Evolutionary conservation across 2,888 invertebrate species (phyloP).

Genomic region (Dromius quadrimaculatus): DNA sequence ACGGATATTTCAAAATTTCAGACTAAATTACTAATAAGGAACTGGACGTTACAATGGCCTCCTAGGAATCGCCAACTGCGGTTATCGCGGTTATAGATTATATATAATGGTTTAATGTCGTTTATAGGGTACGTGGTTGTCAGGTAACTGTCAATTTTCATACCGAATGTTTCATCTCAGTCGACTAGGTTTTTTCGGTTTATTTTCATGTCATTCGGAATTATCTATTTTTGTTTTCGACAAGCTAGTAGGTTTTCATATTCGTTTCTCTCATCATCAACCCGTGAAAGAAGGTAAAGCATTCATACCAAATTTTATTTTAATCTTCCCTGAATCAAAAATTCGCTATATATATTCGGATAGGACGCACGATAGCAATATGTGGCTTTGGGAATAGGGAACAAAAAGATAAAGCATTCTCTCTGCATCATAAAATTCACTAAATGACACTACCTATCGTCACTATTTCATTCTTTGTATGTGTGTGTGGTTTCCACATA

Average conservation of each 20-base stretch:
- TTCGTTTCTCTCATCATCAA: no score
- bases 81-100: slow-evolving; percentile 13
- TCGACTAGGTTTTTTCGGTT: background rate
- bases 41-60: slow-evolving; percentile 5
- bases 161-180: background rate
- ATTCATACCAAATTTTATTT: no score
- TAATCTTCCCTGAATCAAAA: no score
- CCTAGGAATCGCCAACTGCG: slow-evolving; percentile 23
- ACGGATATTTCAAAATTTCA: slow-evolving; percentile 52
- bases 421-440: slow-evolving; percentile 63
- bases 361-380: slow-evolving; percentile 53
- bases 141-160: slow-evolving; percentile 36
- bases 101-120: slow-evolving; percentile 10
- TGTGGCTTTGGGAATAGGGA: slow-evolving; percentile 60
- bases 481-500: slow-evolving; percentile 62
- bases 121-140: slow-evolving; percentile 1
- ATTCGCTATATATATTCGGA: background rate
- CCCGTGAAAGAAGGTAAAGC: no score
- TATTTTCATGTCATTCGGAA: background rate
- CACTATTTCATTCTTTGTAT: slow-evolving; percentile 64
- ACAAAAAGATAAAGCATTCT: slow-evolving; percentile 62
- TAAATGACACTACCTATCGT: slow-evolving; percentile 65
- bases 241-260: no score
- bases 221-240: background rate
- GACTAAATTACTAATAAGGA: slow-evolving; percentile 50